A percentile compares a stretch with the other conserved stretches of the same genome.
Evolutionary conservation across 1,140 invertebrate genomes (phyloP).

Genomic region (Thereuonema tuberculata): DNA sequence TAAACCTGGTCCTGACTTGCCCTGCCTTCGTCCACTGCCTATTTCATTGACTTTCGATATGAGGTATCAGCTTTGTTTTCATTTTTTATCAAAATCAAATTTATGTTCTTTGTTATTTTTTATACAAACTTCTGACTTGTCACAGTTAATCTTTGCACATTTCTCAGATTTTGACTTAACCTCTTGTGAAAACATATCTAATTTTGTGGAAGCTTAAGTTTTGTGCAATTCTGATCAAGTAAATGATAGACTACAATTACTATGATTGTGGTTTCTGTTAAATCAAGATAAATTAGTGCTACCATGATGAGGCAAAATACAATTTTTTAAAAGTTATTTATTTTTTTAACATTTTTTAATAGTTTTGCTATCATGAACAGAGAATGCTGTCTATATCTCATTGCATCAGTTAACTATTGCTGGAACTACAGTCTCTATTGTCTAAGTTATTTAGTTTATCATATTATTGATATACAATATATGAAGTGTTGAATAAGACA

Average conservation of each 20-base stretch:
- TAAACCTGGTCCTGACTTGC: conserved; percentile 9
- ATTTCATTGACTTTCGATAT: conserved; percentile 80
- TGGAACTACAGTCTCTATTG: too few relatives aligned
- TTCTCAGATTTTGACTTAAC: background rate
- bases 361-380: too few relatives aligned
- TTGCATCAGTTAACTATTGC: too few relatives aligned
- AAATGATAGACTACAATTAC: background rate
- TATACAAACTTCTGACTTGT: background rate
- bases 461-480: too few relatives aligned
- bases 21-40: conserved; percentile 46
- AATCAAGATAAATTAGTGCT: too few relatives aligned
- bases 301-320: too few relatives aligned
- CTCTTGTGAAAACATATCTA: background rate
- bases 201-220: background rate
- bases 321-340: too few relatives aligned
- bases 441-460: too few relatives aligned
- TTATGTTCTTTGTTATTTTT: background rate
- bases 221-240: background rate
- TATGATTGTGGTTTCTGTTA: too few relatives aligned
- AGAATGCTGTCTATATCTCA: too few relatives aligned
- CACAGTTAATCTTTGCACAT: background rate
- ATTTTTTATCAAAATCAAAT: background rate
- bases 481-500: too few relatives aligned
- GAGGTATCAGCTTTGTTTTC: conserved; percentile 38
- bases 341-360: too few relatives aligned